These are phyloP conservation scores for Watersipora subatra DNA, from an alignment of 1,140 invertebrate species.

Conservation along the genomic window DNA sequence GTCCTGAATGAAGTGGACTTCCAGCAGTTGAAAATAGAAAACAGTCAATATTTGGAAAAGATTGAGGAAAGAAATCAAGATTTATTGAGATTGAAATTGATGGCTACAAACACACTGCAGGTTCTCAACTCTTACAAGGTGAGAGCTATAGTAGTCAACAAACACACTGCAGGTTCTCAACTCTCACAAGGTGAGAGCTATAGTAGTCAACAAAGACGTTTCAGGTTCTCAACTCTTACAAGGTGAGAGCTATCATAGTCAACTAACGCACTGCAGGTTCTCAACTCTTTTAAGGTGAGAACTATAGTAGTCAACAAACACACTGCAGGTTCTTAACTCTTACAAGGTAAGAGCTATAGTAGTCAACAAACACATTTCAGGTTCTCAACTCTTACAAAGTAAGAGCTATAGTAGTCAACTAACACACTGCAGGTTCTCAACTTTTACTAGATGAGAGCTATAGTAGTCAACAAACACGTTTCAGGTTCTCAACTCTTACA, in stretches of 20 bases:
- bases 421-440: conserved; percentile 36
- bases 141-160: conserved; percentile 27
- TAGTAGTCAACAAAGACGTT: conserved; percentile 35
- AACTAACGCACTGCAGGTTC: conserved; percentile 32
- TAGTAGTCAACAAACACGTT: conserved; percentile 35
- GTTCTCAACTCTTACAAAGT: conserved; percentile 36
- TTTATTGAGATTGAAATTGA: conserved; percentile 34
- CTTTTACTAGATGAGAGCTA: conserved; percentile 30
- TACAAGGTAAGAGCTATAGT: conserved; percentile 34
- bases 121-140: conserved; percentile 36
- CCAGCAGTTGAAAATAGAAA: conserved; percentile 41
- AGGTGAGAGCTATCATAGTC: conserved; percentile 35
- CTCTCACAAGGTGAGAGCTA: conserved; percentile 31
- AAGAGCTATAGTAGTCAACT: conserved; percentile 32
- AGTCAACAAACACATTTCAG: conserved; percentile 35
- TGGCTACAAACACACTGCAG: conserved; percentile 36
- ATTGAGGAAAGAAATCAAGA: conserved; percentile 41
- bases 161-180: conserved; percentile 36
- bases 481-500: conserved; percentile 34
- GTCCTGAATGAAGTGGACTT: conserved; percentile 41
- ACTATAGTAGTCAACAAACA: conserved; percentile 36
- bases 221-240: conserved; percentile 34
- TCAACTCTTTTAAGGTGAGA: conserved; percentile 35
- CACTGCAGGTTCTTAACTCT: conserved; percentile 32
- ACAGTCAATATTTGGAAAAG: conserved; percentile 40